A percentile compares a stretch with the other conserved stretches of the same genome.
Evolutionary conservation across 1,140 invertebrate genomes (phyloP).

Genomic region (Trichonephila inaurata): DNA sequence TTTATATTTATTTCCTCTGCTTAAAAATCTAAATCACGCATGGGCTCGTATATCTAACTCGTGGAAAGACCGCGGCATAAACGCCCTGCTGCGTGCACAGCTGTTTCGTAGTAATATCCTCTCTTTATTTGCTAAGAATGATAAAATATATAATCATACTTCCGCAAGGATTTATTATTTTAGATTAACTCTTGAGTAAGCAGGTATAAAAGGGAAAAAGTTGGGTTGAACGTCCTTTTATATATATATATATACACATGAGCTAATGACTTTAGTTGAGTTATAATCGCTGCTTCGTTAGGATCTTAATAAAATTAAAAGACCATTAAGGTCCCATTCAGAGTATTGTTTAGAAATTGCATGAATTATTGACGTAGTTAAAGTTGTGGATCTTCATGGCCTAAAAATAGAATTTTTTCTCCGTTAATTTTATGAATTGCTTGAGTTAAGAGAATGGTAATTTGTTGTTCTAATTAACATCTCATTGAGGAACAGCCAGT

Average conservation of each 20-base stretch:
- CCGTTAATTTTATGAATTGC: background rate
- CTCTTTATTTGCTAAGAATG: slow-evolving; percentile 35
- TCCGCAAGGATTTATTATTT: slow-evolving; percentile 45
- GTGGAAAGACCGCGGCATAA: background rate
- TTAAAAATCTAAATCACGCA: background rate
- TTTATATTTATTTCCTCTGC: background rate
- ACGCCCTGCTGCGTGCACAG: background rate
- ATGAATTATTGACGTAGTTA: background rate
- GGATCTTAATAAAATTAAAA: slow-evolving; percentile 2
- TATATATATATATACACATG: background rate
- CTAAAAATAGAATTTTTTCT: background rate
- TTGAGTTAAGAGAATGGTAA: background rate
- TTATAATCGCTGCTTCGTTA: background rate
- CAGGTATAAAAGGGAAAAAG: background rate
- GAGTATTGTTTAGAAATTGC: background rate
- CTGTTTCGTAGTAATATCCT: slow-evolving; percentile 19
- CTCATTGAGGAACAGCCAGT: background rate
- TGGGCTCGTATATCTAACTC: background rate
- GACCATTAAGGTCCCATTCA: background rate
- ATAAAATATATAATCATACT: slow-evolving; percentile 20
- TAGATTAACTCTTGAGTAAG: slow-evolving; percentile 44
- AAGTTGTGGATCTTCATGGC: background rate
- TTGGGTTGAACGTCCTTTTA: slow-evolving; percentile 42
- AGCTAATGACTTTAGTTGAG: background rate
- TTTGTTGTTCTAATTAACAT: background rate